Base-by-base conservation (phyloP, 2,888 invertebrate genomes). In the Erpobdella octoculata region DNA sequence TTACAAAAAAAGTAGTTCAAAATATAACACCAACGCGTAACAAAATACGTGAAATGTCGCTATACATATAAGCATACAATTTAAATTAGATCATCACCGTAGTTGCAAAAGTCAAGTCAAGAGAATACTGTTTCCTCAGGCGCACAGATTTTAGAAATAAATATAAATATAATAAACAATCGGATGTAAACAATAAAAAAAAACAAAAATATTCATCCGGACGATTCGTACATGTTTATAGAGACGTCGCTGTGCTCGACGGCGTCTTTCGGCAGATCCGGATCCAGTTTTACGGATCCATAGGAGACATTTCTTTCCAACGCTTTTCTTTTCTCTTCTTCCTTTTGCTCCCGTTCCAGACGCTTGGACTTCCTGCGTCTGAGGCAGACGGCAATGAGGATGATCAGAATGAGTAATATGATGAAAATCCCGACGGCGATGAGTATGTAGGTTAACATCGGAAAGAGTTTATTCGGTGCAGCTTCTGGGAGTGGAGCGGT, bases 181-280 rank as follows among this genome's bases (percentile, higher is more conserved):
- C n/a, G n/a, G n/a, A n/a, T n/a, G n/a, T n/a, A n/a, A n/a, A n/a
- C n/a, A n/a, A n/a, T n/a, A n/a, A n/a, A n/a, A n/a, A n/a, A n/a
- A n/a, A n/a, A n/a, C n/a, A n/a, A n/a, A n/a, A n/a, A n/a, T n/a
- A n/a, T n/a, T n/a, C n/a, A n/a, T n/a, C n/a, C n/a, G n/a, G n/a
- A n/a, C n/a, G n/a, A n/a, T n/a, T n/a, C n/a, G 35, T 69, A 69
- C 58, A 69, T 48, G 35, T 69, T 36, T 5, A 69, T 31, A 21
- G 53, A 48, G 5, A 69, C 25, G n/a, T 33, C 58, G n/a, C 58
- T 35, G 12, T 69, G 69, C 36, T 69, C 69, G 3, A 58, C 46
- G 9, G 46, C 58, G 53, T 46, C 46, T 38, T 33, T 18, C 1
- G 69, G 69, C 33, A 69, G 31, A 35, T 69, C 28, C 9, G 69